Conservation (phyloP, 2,113 vertebrate genomes). For the Pterocles burchelli region DNA sequence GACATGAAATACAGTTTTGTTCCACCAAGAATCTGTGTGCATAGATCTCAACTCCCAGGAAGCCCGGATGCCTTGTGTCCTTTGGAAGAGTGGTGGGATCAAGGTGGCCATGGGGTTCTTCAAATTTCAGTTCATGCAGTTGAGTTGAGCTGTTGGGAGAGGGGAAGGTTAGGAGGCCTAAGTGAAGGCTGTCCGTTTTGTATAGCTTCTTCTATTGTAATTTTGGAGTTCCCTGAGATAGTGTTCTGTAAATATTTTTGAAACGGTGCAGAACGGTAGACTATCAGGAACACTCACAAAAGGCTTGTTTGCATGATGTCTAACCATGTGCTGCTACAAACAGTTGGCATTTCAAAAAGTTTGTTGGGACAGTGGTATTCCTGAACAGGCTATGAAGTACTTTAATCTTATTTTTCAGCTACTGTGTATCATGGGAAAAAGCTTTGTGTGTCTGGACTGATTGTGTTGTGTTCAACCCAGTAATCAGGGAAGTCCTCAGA, state of each 20-base stretch:
- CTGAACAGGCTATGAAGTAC: not conserved
- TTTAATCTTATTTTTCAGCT: not conserved
- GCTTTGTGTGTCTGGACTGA: not conserved
- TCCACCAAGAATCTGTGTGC: not conserved
- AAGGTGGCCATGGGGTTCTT: fast-evolving
- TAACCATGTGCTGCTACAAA: not conserved
- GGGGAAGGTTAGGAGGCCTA: not conserved
- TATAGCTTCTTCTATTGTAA: not conserved
- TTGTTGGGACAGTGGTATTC: not conserved
- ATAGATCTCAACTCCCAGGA: not conserved
- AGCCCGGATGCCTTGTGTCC: not conserved
- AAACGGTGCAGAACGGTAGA: not conserved
- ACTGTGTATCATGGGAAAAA: not conserved
- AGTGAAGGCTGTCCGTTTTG: not conserved
- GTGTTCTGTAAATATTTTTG: not conserved
- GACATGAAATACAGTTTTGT: fast-evolving
- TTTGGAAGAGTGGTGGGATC: not conserved
- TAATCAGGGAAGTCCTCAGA: not conserved
- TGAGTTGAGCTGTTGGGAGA: not conserved
- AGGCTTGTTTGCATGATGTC: not conserved
- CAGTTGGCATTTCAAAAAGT: not conserved
- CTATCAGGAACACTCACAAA: not conserved
- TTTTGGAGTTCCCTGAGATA: not conserved
- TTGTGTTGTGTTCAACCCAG: not conserved
- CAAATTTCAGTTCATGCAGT: not conserved